Percentiles rank a stretch among this genome's conserved stretches.
Evolutionary conservation across 2,113 vertebrate species (phyloP).

Genomic region (Sebastes schlegelii): DNA sequence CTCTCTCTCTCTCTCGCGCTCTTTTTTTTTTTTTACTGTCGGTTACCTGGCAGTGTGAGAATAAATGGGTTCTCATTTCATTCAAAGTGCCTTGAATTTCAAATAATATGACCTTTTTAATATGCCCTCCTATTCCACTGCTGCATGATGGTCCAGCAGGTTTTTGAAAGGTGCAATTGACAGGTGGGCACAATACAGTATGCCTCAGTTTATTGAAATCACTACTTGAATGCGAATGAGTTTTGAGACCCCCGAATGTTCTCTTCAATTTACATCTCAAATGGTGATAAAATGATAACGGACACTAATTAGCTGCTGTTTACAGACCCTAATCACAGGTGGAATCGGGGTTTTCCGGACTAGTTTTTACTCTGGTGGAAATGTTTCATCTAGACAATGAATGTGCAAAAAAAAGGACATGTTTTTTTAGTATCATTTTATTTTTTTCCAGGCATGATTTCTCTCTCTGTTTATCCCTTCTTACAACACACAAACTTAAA

Average conservation of each 20-base stretch:
- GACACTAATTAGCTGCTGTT: constrained; percentile 14
- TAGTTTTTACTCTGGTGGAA: not conserved
- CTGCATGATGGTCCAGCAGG: constrained; percentile 58
- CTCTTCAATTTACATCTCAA: constrained; percentile 39
- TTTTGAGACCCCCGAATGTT: not conserved
- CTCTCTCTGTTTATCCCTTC: not conserved
- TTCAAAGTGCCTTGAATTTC: constrained; percentile 65
- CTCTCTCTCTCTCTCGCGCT: not conserved
- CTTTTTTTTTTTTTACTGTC: constrained; percentile 21
- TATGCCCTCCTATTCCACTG: constrained; percentile 61
- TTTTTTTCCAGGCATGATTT: not conserved
- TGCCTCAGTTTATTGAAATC: constrained; percentile 46
- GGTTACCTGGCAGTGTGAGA: constrained; percentile 27
- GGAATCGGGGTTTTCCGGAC: not conserved
- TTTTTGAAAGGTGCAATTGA: constrained; percentile 67
- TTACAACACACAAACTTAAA: not conserved
- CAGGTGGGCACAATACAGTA: constrained; percentile 64
- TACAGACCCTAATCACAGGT: not conserved
- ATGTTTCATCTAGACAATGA: not conserved
- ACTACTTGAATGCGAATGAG: constrained; percentile 47
- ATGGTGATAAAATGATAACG: constrained; percentile 31
- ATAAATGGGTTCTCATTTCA: constrained; percentile 60
- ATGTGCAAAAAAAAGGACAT: not conserved
- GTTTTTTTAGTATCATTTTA: not conserved
- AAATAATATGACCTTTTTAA: constrained; percentile 78